Conservation (phyloP, 2,888 invertebrate species). For the Microdon myrmicae region DNA sequence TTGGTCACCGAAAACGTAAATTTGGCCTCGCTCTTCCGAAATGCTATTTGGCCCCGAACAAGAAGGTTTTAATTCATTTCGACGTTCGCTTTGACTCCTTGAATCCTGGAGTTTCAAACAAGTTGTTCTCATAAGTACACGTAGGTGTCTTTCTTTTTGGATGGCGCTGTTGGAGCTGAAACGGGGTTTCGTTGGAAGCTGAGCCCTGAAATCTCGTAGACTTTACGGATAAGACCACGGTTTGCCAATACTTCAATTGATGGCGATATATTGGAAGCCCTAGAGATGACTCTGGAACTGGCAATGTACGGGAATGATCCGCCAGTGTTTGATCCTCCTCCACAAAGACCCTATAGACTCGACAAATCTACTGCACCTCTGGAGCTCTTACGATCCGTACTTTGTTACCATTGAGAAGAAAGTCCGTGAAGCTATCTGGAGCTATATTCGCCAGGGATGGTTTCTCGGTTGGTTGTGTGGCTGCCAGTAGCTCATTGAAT, state of each 20-base stretch:
- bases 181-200: slow-evolving; percentile 77
- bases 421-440: slow-evolving; percentile 71
- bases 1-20: slow-evolving; percentile 73
- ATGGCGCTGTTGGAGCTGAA: slow-evolving; percentile 68
- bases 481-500: slow-evolving; percentile 66
- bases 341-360: slow-evolving; percentile 62
- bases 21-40: slow-evolving; percentile 82
- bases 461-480: slow-evolving; percentile 22
- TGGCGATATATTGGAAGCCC: slow-evolving; percentile 73
- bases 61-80: slow-evolving; percentile 74
- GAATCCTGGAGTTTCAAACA: slow-evolving; percentile 86
- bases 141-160: slow-evolving; percentile 83
- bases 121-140: slow-evolving; percentile 87
- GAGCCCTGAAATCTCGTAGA: slow-evolving; percentile 83
- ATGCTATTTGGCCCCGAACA: slow-evolving; percentile 82
- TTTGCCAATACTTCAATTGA: slow-evolving; percentile 83
- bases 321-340: slow-evolving; percentile 58
- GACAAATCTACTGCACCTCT: slow-evolving; percentile 66
- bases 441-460: slow-evolving; percentile 57
- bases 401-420: slow-evolving; percentile 79
- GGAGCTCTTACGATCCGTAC: slow-evolving; percentile 77
- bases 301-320: slow-evolving; percentile 63
- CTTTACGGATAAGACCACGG: slow-evolving; percentile 78
- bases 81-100: slow-evolving; percentile 82
- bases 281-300: slow-evolving; percentile 66